Percentiles rank a stretch among this genome's conserved stretches.
Conservation (phyloP, 2,797 vertebrate species). For the Pangasius krempfi region DNA sequence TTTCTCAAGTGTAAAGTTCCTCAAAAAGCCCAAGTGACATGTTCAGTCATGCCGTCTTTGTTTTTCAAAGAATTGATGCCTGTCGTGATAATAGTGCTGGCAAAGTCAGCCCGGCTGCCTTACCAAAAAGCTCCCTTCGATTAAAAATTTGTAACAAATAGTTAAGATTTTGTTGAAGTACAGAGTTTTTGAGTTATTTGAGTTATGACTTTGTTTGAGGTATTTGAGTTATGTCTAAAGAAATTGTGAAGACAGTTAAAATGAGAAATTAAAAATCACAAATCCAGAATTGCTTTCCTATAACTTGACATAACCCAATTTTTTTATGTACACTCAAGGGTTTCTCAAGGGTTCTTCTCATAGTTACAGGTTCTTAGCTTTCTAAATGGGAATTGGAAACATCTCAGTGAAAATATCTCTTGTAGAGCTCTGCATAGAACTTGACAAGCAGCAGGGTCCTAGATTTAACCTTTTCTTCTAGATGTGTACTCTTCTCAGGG, state of each 20-base stretch:
- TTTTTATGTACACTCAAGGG: neutral
- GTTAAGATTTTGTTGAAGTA: neutral
- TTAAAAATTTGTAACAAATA: neutral
- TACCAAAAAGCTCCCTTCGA: neutral
- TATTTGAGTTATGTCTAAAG: too few species aligned
- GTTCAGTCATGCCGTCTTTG: neutral
- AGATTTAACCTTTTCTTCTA: neutral
- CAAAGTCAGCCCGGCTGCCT: neutral
- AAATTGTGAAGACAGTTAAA: neutral
- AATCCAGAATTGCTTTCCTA: neutral
- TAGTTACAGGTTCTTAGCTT: neutral
- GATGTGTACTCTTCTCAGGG: neutral
- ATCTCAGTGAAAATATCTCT: neutral
- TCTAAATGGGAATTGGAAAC: neutral
- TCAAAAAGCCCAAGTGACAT: constrained; percentile 12
- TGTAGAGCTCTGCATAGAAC: neutral
- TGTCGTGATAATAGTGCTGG: neutral
- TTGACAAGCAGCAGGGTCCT: neutral
- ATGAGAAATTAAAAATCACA: neutral
- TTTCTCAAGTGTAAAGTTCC: constrained; percentile 3
- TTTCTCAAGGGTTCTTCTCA: neutral
- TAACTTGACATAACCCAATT: neutral
- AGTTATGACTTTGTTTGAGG: too few species aligned
- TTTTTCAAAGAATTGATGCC: neutral
- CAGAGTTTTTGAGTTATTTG: neutral